A percentile compares a stretch with the other conserved stretches of the same genome.
phyloP scores from a whole-genome alignment of 2,797 vertebrate species.

The Ctenopoma kingsleyae region DNA sequence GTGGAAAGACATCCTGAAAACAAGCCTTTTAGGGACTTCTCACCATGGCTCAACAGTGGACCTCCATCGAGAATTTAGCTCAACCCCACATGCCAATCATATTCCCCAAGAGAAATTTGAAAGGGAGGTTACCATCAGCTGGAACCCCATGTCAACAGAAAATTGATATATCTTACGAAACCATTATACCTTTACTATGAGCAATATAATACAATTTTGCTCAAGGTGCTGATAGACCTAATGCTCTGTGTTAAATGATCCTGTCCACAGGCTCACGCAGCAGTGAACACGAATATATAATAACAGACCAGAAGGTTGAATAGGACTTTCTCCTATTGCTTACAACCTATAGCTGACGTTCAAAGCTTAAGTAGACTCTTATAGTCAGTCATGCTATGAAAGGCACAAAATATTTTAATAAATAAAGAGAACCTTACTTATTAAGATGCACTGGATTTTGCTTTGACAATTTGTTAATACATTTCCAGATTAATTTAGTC shows the following conservation, averaged over 20 bases:
- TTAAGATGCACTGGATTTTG: neutral
- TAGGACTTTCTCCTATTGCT: conserved; percentile 12
- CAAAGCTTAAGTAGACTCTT: neutral
- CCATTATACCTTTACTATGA: conserved; percentile 26
- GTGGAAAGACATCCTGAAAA: conserved; percentile 45
- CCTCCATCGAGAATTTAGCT: conserved; percentile 38
- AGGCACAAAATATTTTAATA: neutral
- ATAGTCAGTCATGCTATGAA: neutral
- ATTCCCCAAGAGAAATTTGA: conserved; percentile 25
- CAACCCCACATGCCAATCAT: conserved; percentile 28
- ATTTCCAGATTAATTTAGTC: conserved; percentile 26
- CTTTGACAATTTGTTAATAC: neutral
- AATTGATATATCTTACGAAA: conserved; percentile 40
- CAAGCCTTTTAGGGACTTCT: conserved; percentile 32
- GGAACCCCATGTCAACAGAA: conserved; percentile 19
- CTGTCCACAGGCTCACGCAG: conserved; percentile 56
- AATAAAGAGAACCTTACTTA: neutral
- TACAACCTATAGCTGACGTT: conserved; percentile 1
- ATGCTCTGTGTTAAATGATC: conserved; percentile 57
- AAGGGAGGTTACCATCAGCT: conserved; percentile 12
- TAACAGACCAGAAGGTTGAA: conserved; percentile 31
- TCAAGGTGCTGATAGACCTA: conserved; percentile 55
- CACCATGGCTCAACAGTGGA: conserved; percentile 29
- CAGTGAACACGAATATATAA: conserved; percentile 52
- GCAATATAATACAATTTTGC: conserved; percentile 37